phyloP scores from a whole-genome alignment of 2,113 vertebrate genomes.

The Xiphorhynchus elegans region DNA sequence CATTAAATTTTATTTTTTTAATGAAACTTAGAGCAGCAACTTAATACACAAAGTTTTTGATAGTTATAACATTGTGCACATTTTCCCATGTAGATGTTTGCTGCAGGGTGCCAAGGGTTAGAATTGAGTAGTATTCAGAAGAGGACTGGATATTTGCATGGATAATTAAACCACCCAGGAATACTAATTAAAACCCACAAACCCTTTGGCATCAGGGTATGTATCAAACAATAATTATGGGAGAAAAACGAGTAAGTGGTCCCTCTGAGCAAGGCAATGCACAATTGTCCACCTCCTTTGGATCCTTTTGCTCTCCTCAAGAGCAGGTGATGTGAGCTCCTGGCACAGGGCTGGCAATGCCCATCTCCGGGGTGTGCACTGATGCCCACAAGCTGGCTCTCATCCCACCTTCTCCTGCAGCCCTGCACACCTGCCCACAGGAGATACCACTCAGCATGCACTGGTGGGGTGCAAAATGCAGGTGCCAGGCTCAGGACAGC shows the following conservation, averaged over 20 bases:
- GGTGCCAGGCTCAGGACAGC: not conserved
- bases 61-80: not conserved
- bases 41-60: not conserved
- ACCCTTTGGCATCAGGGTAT: not conserved
- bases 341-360: not conserved
- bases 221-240: not conserved
- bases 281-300: not conserved
- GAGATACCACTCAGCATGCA: not conserved
- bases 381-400: accelerated
- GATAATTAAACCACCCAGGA: not conserved
- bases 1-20: not conserved
- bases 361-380: accelerated
- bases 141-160: not conserved
- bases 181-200: not conserved
- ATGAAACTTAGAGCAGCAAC: not conserved
- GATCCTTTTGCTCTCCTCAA: accelerated
- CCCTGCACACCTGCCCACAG: not conserved
- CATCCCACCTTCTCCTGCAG: not conserved
- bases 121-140: not conserved
- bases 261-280: not conserved
- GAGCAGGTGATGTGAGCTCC: not conserved
- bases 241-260: accelerated
- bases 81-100: not conserved
- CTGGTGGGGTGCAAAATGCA: not conserved
- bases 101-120: not conserved